Evolutionary conservation across 1,140 invertebrate species (phyloP).

Genomic region (Oncopodura yosiiana): DNA sequence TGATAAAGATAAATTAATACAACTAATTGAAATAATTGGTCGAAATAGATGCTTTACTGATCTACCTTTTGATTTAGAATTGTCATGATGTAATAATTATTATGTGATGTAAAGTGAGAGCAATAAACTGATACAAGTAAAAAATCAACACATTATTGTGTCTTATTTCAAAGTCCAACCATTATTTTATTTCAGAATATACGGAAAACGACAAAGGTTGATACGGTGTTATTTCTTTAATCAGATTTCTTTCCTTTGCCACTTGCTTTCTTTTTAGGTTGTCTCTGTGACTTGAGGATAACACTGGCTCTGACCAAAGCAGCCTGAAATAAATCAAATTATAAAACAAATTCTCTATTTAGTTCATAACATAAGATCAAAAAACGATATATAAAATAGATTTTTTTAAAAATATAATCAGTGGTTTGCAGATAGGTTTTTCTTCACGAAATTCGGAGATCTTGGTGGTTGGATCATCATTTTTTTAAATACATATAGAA

Average conservation of each 20-base stretch:
- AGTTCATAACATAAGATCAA: not conserved
- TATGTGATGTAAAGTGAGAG: too few relatives aligned
- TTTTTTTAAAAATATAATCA: too few relatives aligned
- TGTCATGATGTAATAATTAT: too few relatives aligned
- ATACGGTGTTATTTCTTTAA: too few relatives aligned
- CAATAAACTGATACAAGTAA: too few relatives aligned
- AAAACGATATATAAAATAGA: not conserved
- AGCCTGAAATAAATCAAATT: conserved; percentile 52
- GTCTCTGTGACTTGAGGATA: conserved; percentile 77
- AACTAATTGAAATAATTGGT: conserved; percentile 1
- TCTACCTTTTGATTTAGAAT: conserved; percentile 21
- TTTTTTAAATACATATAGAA: not conserved
- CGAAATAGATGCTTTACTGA: conserved; percentile 40
- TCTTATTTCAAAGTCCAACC: too few relatives aligned
- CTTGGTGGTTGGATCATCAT: conserved; percentile 33
- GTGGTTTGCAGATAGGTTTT: conserved; percentile 8
- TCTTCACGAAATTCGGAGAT: conserved; percentile 24
- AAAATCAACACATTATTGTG: too few relatives aligned
- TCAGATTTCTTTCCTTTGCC: conserved; percentile 65
- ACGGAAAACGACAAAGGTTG: too few relatives aligned
- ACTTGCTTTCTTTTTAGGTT: conserved; percentile 63
- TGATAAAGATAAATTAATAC: not conserved
- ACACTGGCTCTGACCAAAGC: conserved; percentile 81
- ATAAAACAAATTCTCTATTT: conserved; percentile 7
- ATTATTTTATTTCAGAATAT: too few relatives aligned